Base-by-base conservation (phyloP, 2,888 invertebrate species). In the Chalcis sispes region DNA sequence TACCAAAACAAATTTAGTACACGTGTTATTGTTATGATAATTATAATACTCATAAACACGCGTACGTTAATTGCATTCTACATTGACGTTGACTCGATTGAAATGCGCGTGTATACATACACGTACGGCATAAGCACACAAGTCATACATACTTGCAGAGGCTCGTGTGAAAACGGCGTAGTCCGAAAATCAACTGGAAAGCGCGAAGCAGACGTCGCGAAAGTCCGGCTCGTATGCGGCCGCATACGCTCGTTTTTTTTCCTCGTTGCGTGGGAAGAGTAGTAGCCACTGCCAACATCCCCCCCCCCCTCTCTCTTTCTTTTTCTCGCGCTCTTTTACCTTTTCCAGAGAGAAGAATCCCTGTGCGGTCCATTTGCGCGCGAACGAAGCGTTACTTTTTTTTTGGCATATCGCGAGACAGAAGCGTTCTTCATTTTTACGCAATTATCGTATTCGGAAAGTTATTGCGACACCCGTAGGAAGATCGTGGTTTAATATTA, bases 371-470 rank as follows among this genome's bases (percentile, higher is more conserved):
- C 13, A 13, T 42, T 42, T 64, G 54, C 27, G 3, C 29, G 48
- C 32, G 23, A 23, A n/a, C 8, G n/a, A 7, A 13, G 64, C 75
- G 70, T 75, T 65, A 75, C 75, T 65, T 75, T 75, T 75, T 75
- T 65, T 32, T 70, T 52, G 65, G 65, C 58, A 18, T 48, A 27
- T 36, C n/a, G n/a, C n/a, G n/a, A n/a, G n/a, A n/a, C n/a, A n/a
- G n/a, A n/a, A n/a, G n/a, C 29, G 13, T 42, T 46, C 32, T 59
- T 27, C 46, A 40, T 40, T 46, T 5, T 36, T 46, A 10, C n/a
- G n/a, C n/a, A n/a, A n/a, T n/a, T n/a, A n/a, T n/a, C n/a, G n/a
- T n/a, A n/a, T n/a, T n/a, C n/a, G n/a, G n/a, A n/a, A n/a, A n/a
- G n/a, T n/a, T n/a, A n/a, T n/a, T n/a, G n/a, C n/a, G n/a, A n/a